Base-by-base conservation (phyloP, 1,140 invertebrate genomes). In the Prorops nasuta region DNA sequence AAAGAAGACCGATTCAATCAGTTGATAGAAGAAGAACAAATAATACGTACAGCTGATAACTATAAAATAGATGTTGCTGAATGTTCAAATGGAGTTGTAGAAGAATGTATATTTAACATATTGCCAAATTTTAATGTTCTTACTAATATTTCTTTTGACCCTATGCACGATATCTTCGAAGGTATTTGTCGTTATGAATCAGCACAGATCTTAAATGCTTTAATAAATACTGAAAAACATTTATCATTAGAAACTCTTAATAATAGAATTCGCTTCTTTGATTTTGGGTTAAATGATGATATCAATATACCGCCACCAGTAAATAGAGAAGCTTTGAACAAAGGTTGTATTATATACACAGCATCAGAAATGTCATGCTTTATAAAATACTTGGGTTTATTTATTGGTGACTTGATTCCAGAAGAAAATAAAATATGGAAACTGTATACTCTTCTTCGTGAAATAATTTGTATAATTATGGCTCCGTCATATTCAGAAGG, bases 361-460 rank as follows among this genome's bases (percentile, higher is more conserved):
- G 12, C 44, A 1, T 12, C 32, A 2, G 34, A 45, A 45, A 22
- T 21, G 9, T 8, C 6, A 8, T 45, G 31, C 18, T 14, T 45
- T 3, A 36, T 45, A 3, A 12, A 17, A 37, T 17, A 45, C 24
- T 37, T 45, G 12, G 44, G 44, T 2, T 12, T 45, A 3, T 24
- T 35, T 9, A 37, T 45, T 1, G 44, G 44, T 21, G 34, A 37
- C n/a, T 17, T 45, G 2, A 24, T 45, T 22, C 34, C 32, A 2
- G 19, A 24, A 2, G 20, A 45, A 36, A 22, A 45, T 37, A 6
- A n/a, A 3, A 14, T 35, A 2, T 44, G 43, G 44, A 8, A 45
- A 24, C 2, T 45, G 3, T 45, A 45, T 24, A 37, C 16, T 10
- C 2, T 12, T 17, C 18, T 45, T 3, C 34, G 35, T 44, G 43